These are phyloP conservation scores for Camelus bactrianus DNA, from an alignment of 2,113 vertebrate species.

Conservation along the genomic window DNA sequence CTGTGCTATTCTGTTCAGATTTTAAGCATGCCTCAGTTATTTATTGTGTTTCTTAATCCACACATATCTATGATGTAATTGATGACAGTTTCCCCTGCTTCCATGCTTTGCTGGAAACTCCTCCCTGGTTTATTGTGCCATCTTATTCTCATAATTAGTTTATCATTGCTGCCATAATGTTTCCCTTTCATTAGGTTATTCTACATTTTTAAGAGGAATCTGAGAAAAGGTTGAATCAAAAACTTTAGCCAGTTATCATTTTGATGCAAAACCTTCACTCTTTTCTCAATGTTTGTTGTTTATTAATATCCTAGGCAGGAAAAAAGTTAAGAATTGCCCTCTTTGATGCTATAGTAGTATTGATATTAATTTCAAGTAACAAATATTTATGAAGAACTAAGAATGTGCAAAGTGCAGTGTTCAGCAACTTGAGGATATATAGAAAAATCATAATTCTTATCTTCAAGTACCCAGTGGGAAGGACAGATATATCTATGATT, in stretches of 20 bases:
- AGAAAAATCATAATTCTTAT: constrained; percentile 14
- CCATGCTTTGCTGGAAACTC: not conserved
- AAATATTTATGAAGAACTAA: constrained; percentile 41
- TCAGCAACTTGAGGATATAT: constrained; percentile 18
- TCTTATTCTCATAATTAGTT: constrained; percentile 15
- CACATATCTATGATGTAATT: not conserved
- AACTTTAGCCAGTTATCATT: not conserved
- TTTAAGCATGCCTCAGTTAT: not conserved
- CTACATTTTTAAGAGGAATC: not conserved
- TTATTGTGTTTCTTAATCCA: not conserved
- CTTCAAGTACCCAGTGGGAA: not conserved
- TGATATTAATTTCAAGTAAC: constrained; percentile 43
- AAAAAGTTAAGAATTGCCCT: constrained; percentile 28
- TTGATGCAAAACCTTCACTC: not conserved
- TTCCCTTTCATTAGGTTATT: constrained; percentile 1
- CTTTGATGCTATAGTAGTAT: not conserved
- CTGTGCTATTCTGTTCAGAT: not conserved
- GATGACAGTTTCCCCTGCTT: not conserved
- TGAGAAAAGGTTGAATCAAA: not conserved
- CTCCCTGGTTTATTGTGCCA: not conserved
- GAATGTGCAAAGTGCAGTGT: not conserved
- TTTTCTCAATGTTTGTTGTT: not conserved
- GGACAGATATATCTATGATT: not conserved
- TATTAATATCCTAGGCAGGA: constrained; percentile 8
- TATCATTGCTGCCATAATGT: not conserved